These are phyloP conservation scores for Phytoseiulus persimilis DNA, from an alignment of 2,888 invertebrate genomes.

Conservation along the genomic window DNA sequence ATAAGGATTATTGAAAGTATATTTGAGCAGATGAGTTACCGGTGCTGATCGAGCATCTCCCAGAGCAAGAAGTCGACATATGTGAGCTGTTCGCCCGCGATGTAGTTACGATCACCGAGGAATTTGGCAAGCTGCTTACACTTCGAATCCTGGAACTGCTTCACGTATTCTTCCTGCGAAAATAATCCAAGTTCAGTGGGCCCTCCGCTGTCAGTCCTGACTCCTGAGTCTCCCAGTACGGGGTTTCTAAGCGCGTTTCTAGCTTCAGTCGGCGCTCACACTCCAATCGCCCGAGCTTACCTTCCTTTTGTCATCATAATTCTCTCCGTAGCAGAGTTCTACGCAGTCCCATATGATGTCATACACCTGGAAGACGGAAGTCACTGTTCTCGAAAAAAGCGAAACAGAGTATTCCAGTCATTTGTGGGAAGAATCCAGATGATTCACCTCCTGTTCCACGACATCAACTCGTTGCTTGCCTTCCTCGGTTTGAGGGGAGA, in stretches of 20 bases:
- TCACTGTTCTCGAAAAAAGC: not conserved
- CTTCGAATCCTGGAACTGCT: not conserved
- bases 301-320: not conserved
- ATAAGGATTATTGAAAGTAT: too few relatives aligned
- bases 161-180: conserved; percentile 24
- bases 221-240: too few relatives aligned
- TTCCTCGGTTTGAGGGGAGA: conserved; percentile 12
- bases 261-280: too few relatives aligned
- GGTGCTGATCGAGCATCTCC: conserved; percentile 30
- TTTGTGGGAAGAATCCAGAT: too few relatives aligned
- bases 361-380: not conserved
- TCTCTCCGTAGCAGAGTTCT: not conserved
- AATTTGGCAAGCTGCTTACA: conserved; percentile 8
- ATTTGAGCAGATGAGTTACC: not conserved
- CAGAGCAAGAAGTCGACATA: conserved; percentile 24
- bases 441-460: not conserved
- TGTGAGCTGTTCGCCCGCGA: conserved; percentile 24
- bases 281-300: not conserved
- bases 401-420: too few relatives aligned
- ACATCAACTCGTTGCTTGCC: conserved; percentile 18
- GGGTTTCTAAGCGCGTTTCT: too few relatives aligned
- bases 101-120: conserved; percentile 25
- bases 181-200: not conserved
- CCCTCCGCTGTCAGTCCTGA: too few relatives aligned
- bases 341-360: conserved; percentile 26